Evolutionary conservation across 2,113 vertebrate species (phyloP), one percentile per base, ranked within the genome.

Genomic region (Antennarius striatus): DNA sequence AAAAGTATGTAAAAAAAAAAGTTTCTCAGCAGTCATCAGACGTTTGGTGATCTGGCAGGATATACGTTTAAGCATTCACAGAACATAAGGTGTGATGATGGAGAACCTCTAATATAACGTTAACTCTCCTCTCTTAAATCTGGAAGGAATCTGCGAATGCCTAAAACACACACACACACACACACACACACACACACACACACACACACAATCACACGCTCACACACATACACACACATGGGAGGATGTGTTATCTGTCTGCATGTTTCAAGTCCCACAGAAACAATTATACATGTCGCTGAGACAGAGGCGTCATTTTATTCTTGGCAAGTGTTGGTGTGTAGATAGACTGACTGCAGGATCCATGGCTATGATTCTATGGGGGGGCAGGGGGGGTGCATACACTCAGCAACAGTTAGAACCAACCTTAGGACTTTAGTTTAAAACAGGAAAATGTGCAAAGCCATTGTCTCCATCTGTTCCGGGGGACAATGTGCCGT

Each of bases 271-370:
- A 30, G 43, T 50, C 58, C 47, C 39, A 15, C 29, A n/a, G 29
- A 78, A 59, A 53, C 56, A 63, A 48, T 30, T 42, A 47, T 14
- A 56, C 30, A 32, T 45, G 63, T 68, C 73, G 60, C 39, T 28
- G 14, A 73, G 28, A 71, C 56, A 57, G 65, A 82, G 43, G 48
- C 42, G 68, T 72, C 63, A 62, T 68, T 71, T 53, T 42, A 59
- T 47, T 53, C 51, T 90, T 91, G 90, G 91, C 88, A 46, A 79
- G 83, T 81, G 72, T 28, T 46, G 56, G 71, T 77, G 79, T 83
- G 90, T 53, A 81, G 89, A 92, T 77, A 87, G 90, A 90, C 79
- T 86, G 80, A 89, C 70, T 85, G 82, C 90, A 91, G 88, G 88
- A 79, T 82, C 80, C 64, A 22, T 2, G 56, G 67, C 61, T 55